Conservation (phyloP, 2,888 invertebrate genomes). For the Heliconius sara region DNA sequence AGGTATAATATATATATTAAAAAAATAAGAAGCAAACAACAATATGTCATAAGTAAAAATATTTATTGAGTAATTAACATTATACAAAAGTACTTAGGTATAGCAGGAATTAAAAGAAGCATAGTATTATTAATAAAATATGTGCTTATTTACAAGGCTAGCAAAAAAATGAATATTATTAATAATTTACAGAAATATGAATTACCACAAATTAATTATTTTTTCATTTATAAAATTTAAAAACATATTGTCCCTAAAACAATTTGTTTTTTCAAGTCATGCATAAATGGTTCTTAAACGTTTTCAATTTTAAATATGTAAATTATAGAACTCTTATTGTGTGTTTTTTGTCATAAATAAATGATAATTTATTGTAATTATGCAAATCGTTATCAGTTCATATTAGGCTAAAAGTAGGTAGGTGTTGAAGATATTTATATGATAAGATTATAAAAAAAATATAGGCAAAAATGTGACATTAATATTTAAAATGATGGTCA, state of each 20-base stretch:
- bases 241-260: neutral
- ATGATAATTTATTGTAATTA: neutral
- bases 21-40: neutral
- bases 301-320: neutral
- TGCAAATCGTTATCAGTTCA: neutral
- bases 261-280: neutral
- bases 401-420: neutral
- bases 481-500: neutral
- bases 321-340: neutral
- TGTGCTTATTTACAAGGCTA: slow-evolving; percentile 30
- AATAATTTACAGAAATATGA: slow-evolving; percentile 17
- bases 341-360: neutral
- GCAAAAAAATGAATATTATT: slow-evolving; percentile 8
- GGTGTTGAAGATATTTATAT: neutral
- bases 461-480: neutral
- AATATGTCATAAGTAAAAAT: slow-evolving; percentile 28
- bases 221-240: neutral
- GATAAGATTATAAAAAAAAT: neutral
- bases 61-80: slow-evolving; percentile 38
- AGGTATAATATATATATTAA: neutral
- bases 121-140: slow-evolving; percentile 28
- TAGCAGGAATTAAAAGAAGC: slow-evolving; percentile 45
- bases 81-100: slow-evolving; percentile 28
- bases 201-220: neutral
- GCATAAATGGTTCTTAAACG: neutral